phyloP scores from a whole-genome alignment of 2,888 invertebrate genomes.

The Eupeodes luniger region DNA sequence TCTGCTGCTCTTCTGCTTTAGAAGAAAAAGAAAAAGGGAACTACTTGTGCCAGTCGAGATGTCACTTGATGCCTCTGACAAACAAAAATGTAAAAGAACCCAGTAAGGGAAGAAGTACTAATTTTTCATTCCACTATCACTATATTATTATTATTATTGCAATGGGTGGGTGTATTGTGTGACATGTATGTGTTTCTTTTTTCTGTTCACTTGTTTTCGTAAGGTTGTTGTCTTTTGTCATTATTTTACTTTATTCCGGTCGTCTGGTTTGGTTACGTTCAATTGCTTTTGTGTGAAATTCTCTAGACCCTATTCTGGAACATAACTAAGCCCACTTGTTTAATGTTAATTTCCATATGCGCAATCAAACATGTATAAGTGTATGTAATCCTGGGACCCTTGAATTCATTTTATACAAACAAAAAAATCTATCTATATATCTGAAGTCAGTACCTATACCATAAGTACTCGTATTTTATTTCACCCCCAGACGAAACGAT shows the following conservation, averaged over 20 bases:
- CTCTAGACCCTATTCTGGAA: conserved; percentile 6
- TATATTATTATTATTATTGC: not conserved
- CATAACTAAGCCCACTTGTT: conserved; percentile 22
- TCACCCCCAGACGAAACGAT: conserved; percentile 23
- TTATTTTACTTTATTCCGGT: conserved; percentile 33
- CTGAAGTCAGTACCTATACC: too few species aligned
- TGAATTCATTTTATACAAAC: not conserved
- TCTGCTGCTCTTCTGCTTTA: not conserved
- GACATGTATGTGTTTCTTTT: not conserved
- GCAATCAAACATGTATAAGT: conserved; percentile 46
- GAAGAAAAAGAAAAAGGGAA: not conserved
- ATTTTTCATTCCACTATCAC: conserved; percentile 41
- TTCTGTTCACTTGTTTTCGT: conserved; percentile 7
- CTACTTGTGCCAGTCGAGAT: conserved; percentile 63
- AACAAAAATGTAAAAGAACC: not conserved
- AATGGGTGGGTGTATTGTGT: not conserved
- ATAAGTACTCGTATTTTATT: too few species aligned
- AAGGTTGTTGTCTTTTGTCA: conserved; percentile 3
- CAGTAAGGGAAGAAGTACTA: conserved; percentile 7
- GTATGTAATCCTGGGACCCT: not conserved
- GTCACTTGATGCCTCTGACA: conserved; percentile 55
- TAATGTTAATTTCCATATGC: conserved; percentile 49
- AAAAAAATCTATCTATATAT: not conserved
- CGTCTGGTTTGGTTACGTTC: conserved; percentile 63
- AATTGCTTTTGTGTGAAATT: conserved; percentile 56